These are phyloP conservation scores for Tragelaphus strepsiceros DNA, from an alignment of 2,113 vertebrate species.

Conservation along the genomic window DNA sequence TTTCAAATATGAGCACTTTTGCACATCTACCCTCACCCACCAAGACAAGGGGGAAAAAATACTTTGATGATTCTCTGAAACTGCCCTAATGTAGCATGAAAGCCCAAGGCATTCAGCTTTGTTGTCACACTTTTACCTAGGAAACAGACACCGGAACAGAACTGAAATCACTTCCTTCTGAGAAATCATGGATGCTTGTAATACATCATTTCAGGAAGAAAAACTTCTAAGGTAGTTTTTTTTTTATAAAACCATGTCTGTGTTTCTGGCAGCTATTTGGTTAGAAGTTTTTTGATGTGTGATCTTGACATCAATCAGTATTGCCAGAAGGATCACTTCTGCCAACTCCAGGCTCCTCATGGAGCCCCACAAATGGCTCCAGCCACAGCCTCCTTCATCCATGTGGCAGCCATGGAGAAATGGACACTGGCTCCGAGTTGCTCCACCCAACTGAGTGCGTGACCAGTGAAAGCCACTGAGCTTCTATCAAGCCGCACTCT, in stretches of 20 bases:
- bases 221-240: not conserved
- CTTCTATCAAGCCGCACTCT: not conserved
- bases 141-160: not conserved
- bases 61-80: not conserved
- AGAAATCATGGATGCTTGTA: not conserved
- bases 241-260: not conserved
- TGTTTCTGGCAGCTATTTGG: not conserved
- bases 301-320: not conserved
- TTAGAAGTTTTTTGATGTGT: not conserved
- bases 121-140: not conserved
- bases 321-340: not conserved
- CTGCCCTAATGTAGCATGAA: not conserved
- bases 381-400: not conserved
- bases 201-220: not conserved
- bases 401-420: not conserved
- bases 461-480: not conserved
- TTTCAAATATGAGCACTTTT: not conserved
- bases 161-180: not conserved
- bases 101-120: not conserved
- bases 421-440: not conserved
- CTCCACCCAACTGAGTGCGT: not conserved
- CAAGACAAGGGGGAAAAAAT: not conserved
- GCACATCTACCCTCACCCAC: not conserved
- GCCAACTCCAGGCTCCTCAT: not conserved
- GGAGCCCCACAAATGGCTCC: not conserved